Conservation (phyloP, 2,113 vertebrate genomes). For the Rissa tridactyla region DNA sequence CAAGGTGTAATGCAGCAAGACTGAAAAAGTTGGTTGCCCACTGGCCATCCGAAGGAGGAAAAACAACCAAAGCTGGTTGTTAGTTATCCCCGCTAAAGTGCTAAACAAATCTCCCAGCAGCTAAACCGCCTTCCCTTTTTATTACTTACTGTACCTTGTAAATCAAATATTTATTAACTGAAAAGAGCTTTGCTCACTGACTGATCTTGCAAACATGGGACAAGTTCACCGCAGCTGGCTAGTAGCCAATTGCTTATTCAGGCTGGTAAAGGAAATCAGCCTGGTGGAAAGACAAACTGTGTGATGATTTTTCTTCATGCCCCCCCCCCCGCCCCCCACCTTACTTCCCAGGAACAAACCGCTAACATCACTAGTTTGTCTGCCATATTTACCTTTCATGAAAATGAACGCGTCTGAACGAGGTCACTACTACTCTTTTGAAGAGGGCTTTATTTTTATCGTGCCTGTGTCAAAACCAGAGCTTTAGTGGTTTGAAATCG, state of each 20-base stretch:
- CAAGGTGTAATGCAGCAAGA: constrained; percentile 14
- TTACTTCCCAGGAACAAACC: constrained; percentile 67
- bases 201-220: constrained; percentile 67
- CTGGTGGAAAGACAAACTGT: constrained; percentile 65
- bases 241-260: constrained; percentile 67
- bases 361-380: constrained; percentile 15
- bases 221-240: constrained; percentile 66
- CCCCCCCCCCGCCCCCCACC: not conserved
- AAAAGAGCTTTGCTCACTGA: constrained; percentile 73
- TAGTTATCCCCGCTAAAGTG: constrained; percentile 61
- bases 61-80: constrained; percentile 59
- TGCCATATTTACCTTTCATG: not conserved
- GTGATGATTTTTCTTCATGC: not conserved
- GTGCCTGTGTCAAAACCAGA: not conserved
- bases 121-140: constrained; percentile 69
- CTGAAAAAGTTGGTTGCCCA: constrained; percentile 61
- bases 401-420: not conserved
- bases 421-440: not conserved
- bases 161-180: constrained; percentile 81
- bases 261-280: constrained; percentile 60
- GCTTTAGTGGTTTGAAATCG: not conserved
- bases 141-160: constrained; percentile 72
- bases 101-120: constrained; percentile 75
- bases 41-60: constrained; percentile 49
- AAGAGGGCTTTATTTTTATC: not conserved